Evolutionary conservation across 2,888 invertebrate species (phyloP), one percentile per base, ranked within the genome.

Genomic region (Torymus tubicola): DNA sequence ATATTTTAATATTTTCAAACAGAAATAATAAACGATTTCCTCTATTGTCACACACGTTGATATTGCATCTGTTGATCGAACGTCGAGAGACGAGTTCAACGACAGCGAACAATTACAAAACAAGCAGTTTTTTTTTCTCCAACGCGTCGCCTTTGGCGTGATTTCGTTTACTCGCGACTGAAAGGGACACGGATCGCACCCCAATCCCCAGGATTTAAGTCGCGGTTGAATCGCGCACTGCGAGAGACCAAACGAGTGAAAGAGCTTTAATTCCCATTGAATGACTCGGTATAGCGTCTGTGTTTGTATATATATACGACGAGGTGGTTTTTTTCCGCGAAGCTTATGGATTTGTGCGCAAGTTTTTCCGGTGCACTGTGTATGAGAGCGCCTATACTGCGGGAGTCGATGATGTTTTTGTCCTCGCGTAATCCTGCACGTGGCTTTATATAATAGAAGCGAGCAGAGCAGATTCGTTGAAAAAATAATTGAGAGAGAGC

Each of bases 401-500:
- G 31, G 18, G 18, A 42, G 14, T 13, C 24, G 50, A n/a, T 4
- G 21, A 52, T 42, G 42, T 78, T 71, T 78, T 58, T 70, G 78
- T 78, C 78, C 65, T 50, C 52, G 61, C 31, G 21, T 78, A 71
- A 78, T 72, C 78, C 72, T 61, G 21, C 52, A 24, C 31, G 2
- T 1, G 24, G 74, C 14, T 61, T 64, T 55, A 52, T 74, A 65
- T 42, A 61, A 31, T 31, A 31, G 31, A 31, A 2, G 31, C 31
- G 52, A n/a, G 31, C 21, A 5, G 55, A 21, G 24, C 21, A 67
- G 31, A 64, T 21, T 58, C 21, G 67, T 42, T 73, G 72, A 78
- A 78, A 78, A 78, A 78, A 78, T 78, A 78, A 78, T 78, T 78
- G 72, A 68, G 78, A 60, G 60, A 52, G 53, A 24, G 2, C 21